Evolutionary conservation across 2,797 vertebrate genomes (phyloP).

Genomic region (Megaceryle alcyon): DNA sequence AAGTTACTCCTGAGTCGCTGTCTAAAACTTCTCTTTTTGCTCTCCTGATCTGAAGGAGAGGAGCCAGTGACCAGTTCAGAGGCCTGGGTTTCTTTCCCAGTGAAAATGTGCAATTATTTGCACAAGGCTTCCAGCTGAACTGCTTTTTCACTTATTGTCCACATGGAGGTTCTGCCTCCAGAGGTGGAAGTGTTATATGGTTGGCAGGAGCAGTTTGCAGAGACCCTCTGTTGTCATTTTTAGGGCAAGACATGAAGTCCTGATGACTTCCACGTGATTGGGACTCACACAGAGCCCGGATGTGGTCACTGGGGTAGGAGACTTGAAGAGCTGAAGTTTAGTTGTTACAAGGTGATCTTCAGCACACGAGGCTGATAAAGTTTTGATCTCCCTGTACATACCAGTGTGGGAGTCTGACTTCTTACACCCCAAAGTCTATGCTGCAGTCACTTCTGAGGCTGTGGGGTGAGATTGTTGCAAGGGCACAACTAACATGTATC

Average conservation of each 20-base stretch:
- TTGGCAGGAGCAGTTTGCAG: neutral
- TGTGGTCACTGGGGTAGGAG: neutral
- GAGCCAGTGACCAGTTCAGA: neutral
- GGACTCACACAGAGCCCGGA: neutral
- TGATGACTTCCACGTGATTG: neutral
- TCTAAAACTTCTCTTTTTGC: neutral
- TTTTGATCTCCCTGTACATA: neutral
- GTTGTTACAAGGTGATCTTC: neutral
- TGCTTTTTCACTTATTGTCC: neutral
- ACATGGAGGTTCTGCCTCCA: neutral
- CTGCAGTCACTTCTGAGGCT: neutral
- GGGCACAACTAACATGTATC: neutral
- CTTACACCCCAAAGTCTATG: rapidly evolving
- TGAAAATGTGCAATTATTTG: neutral
- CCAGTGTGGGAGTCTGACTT: neutral
- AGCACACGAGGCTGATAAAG: neutral
- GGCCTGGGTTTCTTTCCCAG: neutral
- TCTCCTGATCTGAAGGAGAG: neutral
- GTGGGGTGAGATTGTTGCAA: rapidly evolving
- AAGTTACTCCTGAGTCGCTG: neutral
- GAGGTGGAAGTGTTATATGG: neutral
- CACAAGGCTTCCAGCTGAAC: neutral
- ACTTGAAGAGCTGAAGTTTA: neutral
- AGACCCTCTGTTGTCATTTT: neutral
- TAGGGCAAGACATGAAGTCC: neutral